Conservation (phyloP, 2,888 invertebrate genomes). For the Galerucella calmariensis region DNA sequence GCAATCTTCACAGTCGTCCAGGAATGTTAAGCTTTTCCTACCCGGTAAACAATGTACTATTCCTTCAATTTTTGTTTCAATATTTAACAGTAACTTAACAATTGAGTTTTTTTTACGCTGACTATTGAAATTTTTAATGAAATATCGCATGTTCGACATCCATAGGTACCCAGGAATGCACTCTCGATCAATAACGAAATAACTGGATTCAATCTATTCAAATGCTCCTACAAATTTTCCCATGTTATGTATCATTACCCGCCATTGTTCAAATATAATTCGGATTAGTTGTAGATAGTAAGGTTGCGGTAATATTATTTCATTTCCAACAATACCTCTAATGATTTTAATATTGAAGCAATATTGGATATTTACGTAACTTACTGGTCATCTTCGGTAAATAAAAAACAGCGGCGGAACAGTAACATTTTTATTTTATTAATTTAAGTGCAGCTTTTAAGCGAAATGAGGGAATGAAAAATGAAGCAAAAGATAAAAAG, state of each 20-base stretch:
- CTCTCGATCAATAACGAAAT: constrained; percentile 27
- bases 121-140: not conserved
- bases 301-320: constrained; percentile 52
- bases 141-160: not conserved
- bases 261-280: constrained; percentile 34
- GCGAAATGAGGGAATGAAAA: too few species aligned
- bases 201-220: constrained; percentile 28
- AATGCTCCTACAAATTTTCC: constrained; percentile 28
- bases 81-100: not conserved
- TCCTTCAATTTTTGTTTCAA: too few species aligned
- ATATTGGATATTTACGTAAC: constrained; percentile 53
- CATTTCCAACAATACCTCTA: constrained; percentile 54
- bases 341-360: constrained; percentile 55
- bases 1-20: too few species aligned
- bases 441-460: too few species aligned
- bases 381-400: constrained; percentile 51
- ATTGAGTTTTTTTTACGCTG: not conserved
- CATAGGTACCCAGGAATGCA: not conserved
- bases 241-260: constrained; percentile 34
- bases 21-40: too few species aligned
- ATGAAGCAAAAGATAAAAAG: too few species aligned
- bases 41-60: too few species aligned
- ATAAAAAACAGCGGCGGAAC: constrained; percentile 39
- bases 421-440: not conserved
- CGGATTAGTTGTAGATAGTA: constrained; percentile 43